Evolutionary conservation across 1,140 invertebrate species (phyloP), one percentile per base, ranked within the genome.

Genomic region (Drosophila ercepeae): DNA sequence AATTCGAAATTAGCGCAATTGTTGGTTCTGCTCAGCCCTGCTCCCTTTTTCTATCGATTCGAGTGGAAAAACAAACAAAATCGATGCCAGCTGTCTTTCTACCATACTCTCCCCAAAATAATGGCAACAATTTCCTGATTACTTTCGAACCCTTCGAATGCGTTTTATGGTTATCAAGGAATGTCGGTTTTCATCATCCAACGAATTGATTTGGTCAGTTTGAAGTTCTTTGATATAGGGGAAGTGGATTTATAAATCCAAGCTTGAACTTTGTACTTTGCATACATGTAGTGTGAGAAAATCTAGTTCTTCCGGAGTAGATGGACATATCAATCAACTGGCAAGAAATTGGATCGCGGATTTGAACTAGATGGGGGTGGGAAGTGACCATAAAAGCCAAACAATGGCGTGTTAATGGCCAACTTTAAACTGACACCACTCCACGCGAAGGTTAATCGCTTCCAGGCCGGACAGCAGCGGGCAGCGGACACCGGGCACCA

Each of bases 1-100:
- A 88, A 75, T 88, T 88, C 83, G 82, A 88, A 88, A 88, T 88
- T 88, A 88, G 82, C 70, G 77, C 82, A 88, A 88, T 88, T 88
- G 82, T 88, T 88, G 74, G 77, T 53, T 14, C 23, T 46, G 19
- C 19, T 25, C 73, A 68, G 77, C 57, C 6, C 88, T 86, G 82
- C 79, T 84, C 65, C 70, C 75, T 72, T 78, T 78, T 59, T 25
- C 51, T 9, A 51, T 57, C 54, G 44, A 72, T 65, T 67, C 42
- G 42, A 57, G 67, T 63, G 69, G 34, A 82, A 84, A 78, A 57
- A 83, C 70, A 84, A 70, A 75, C 57, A 79, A 79, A 86, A 67
- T 55, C 76, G 70, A 72, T 68, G 69, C 36, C 63, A 67, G 63
- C 67, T 70, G 57, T 54, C 64, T 48, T n/a, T n/a, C 11, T 75